Evolutionary conservation across 2,113 vertebrate species (phyloP).

Genomic region (Ornithorhynchus anatinus): DNA sequence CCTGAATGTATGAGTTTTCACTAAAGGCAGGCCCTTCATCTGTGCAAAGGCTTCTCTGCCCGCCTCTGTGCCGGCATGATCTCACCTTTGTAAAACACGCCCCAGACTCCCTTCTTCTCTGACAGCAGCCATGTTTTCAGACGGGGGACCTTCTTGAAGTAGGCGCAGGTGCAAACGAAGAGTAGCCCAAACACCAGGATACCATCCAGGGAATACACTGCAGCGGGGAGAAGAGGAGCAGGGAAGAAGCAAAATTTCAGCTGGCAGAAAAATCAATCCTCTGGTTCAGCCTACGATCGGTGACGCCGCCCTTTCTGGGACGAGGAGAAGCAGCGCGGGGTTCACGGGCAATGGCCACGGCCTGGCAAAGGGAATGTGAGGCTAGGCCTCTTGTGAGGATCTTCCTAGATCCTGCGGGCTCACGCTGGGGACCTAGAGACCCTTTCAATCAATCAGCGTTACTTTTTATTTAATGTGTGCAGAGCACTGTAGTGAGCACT

Average conservation of each 20-base stretch:
- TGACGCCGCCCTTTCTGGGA: not conserved
- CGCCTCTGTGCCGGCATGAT: not conserved
- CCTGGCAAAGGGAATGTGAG: not conserved
- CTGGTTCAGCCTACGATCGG: not conserved
- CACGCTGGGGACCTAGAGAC: no score
- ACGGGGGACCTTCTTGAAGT: constrained; percentile 94
- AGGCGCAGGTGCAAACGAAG: constrained; percentile 94
- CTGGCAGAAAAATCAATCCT: not conserved
- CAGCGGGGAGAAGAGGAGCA: constrained; percentile 15
- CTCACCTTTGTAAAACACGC: constrained; percentile 95
- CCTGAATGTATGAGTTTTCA: not conserved
- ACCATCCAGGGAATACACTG: constrained; percentile 90
- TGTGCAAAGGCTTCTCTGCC: not conserved
- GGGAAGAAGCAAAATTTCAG: not conserved
- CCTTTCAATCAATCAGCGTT: no score
- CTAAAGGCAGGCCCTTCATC: not conserved
- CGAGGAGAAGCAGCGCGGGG: not conserved
- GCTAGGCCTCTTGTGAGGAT: not conserved
- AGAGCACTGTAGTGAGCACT: no score
- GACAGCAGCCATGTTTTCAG: constrained; percentile 90
- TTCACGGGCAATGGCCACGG: not conserved
- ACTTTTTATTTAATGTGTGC: no score
- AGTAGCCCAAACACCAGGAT: constrained; percentile 92
- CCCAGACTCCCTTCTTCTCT: constrained; percentile 93
- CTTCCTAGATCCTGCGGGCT: not conserved